phyloP scores from a whole-genome alignment of 2,888 invertebrate species.

The Brachylomia viminalis region DNA sequence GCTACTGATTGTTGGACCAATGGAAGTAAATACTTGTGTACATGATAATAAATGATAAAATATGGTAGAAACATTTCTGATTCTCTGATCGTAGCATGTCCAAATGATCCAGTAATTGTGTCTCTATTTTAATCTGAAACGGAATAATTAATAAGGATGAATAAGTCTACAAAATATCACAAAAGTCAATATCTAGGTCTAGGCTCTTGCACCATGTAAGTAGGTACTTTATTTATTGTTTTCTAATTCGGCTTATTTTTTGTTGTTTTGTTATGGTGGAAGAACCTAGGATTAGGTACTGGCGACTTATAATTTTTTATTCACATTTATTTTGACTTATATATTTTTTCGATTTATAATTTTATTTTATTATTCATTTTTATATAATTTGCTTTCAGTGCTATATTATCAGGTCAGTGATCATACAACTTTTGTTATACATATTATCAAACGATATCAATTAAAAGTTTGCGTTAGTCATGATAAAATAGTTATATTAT shows the following conservation, averaged over 20 bases:
- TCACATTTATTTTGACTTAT: not conserved
- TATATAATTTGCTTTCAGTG: not conserved
- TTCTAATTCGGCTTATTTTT: not conserved
- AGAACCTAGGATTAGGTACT: not conserved
- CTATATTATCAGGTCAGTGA: slow-evolving; percentile 2
- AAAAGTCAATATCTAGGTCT: not conserved
- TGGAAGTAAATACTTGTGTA: slow-evolving; percentile 31
- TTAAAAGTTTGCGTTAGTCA: slow-evolving; percentile 1
- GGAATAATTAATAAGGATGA: not conserved
- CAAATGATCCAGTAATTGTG: not conserved
- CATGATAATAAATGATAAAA: slow-evolving; percentile 13
- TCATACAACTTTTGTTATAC: slow-evolving; percentile 16
- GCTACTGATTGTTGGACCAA: slow-evolving; percentile 43
- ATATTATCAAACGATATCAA: slow-evolving; percentile 23
- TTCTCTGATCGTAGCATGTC: not conserved
- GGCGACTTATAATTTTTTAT: slow-evolving; percentile 8
- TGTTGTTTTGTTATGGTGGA: not conserved
- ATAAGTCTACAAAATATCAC: not conserved
- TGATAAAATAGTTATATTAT: slow-evolving; percentile 5
- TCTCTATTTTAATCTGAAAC: not conserved
- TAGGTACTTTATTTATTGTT: not conserved
- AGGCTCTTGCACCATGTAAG: too few species aligned
- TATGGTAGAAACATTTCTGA: not conserved
- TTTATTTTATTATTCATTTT: not conserved
- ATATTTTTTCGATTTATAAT: not conserved